These are phyloP conservation scores for Helogale parvula DNA, from an alignment of 2,113 vertebrate genomes.

Conservation along the genomic window DNA sequence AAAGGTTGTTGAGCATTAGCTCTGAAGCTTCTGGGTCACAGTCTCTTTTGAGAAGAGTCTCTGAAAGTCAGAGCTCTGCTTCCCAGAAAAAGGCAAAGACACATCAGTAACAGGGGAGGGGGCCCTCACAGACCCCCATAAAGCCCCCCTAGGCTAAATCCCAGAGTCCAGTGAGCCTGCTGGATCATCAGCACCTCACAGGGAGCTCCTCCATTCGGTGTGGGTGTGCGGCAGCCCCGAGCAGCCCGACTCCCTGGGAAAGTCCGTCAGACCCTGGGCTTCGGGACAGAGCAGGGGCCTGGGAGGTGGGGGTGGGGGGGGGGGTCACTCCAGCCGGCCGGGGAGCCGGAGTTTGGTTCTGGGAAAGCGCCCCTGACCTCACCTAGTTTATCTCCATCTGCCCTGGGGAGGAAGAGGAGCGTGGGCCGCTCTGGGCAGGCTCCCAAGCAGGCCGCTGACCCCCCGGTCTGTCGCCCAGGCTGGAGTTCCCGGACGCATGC, in stretches of 20 bases:
- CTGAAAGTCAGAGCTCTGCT: not conserved
- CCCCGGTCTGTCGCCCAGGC: not conserved
- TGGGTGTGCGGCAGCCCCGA: not conserved
- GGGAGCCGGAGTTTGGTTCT: not conserved
- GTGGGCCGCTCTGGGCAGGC: not conserved
- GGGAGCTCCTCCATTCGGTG: not conserved
- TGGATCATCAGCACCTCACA: rapidly evolving
- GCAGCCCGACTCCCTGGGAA: not conserved
- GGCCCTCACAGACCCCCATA: not conserved
- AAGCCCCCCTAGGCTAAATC: not conserved
- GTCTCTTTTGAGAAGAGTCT: not conserved
- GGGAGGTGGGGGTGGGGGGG: rapidly evolving
- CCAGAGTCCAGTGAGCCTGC: not conserved
- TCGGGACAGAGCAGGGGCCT: not conserved
- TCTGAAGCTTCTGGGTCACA: not conserved
- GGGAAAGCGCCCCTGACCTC: conserved; percentile 40
- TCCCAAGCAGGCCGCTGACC: conserved; percentile 32
- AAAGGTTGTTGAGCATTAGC: not conserved
- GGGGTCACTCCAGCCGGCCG: not conserved
- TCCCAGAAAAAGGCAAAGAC: not conserved
- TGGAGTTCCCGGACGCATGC: not conserved
- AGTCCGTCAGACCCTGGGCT: not conserved
- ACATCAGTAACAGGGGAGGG: not conserved
- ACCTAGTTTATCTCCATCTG: not conserved
- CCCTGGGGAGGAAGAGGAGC: not conserved